These are phyloP conservation scores for Lates calcarifer DNA, from an alignment of 2,113 vertebrate genomes.

Conservation along the genomic window DNA sequence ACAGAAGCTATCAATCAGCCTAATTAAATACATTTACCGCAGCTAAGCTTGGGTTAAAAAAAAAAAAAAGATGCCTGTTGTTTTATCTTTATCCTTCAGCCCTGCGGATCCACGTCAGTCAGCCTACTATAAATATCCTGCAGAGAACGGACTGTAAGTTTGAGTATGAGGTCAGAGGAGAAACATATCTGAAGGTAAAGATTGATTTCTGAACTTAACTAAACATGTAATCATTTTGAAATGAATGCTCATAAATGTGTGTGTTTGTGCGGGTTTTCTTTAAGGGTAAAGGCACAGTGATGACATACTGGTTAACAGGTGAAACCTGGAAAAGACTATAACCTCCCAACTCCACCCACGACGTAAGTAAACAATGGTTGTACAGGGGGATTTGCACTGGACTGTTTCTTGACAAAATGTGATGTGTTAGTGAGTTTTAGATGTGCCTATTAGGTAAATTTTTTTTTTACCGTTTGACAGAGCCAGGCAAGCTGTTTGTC, in stretches of 20 bases:
- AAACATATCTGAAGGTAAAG: conserved; percentile 93
- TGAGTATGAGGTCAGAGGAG: conserved; percentile 92
- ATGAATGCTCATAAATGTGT: not conserved
- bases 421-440: too few relatives aligned
- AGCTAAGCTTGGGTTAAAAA: not conserved
- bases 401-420: too few relatives aligned
- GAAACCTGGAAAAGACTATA: conserved; percentile 89
- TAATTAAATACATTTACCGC: conserved; percentile 16
- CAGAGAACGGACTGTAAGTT: conserved; percentile 92
- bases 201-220: not conserved
- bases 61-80: not conserved
- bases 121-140: conserved; percentile 93
- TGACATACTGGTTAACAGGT: conserved; percentile 95
- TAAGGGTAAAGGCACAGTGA: conserved; percentile 94
- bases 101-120: conserved; percentile 91
- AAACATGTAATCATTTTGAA: too few relatives aligned
- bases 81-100: conserved; percentile 61
- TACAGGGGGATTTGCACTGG: too few relatives aligned
- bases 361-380: conserved; percentile 84
- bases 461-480: too few relatives aligned
- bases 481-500: too few relatives aligned
- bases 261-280: conserved; percentile 27
- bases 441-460: too few relatives aligned
- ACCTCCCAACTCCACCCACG: conserved; percentile 91
- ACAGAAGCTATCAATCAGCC: conserved; percentile 2